Evolutionary conservation across 2,113 vertebrate species (phyloP).

Genomic region (Butastur rufipennis): DNA sequence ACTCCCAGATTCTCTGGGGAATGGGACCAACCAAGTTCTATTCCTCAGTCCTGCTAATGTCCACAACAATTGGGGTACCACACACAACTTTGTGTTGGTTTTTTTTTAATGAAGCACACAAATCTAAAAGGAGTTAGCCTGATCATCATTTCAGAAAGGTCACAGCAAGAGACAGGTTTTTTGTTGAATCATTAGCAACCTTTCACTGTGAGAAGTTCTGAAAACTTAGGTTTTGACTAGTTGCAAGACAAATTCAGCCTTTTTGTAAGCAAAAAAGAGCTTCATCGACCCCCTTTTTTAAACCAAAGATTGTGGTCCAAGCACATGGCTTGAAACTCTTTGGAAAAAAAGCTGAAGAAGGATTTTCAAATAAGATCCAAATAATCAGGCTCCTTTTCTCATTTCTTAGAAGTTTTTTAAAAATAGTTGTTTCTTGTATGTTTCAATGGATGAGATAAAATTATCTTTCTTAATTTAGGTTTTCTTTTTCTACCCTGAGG

Average conservation of each 20-base stretch:
- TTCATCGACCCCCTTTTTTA: background rate
- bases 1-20: background rate
- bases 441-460: background rate
- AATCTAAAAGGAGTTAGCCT: background rate
- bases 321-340: background rate
- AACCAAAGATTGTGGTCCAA: background rate
- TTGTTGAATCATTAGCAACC: background rate
- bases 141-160: background rate
- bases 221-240: background rate
- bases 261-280: background rate
- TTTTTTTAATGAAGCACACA: background rate
- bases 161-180: background rate
- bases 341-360: background rate
- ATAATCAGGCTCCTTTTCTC: background rate
- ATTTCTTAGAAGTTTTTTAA: background rate
- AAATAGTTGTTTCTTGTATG: background rate
- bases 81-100: background rate
- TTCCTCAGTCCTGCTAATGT: background rate
- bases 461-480: background rate
- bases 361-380: background rate
- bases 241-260: background rate
- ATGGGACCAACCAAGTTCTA: background rate
- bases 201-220: background rate
- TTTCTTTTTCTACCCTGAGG: background rate
- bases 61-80: background rate